Evolutionary conservation across 2,888 invertebrate genomes (phyloP), one percentile per base, ranked within the genome.

Genomic region (Nyleta sp.): DNA sequence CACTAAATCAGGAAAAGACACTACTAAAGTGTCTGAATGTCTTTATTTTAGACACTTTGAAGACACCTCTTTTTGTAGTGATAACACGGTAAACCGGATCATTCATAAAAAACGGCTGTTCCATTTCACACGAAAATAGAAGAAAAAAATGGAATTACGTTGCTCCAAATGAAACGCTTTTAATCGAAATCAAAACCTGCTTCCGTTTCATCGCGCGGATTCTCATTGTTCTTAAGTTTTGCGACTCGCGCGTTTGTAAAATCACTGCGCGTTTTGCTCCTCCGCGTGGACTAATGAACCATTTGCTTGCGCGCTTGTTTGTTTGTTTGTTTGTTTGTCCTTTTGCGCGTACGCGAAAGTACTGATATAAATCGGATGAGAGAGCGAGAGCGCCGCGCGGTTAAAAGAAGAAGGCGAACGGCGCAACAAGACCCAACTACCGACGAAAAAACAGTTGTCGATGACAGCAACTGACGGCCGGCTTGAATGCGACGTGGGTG

Each of bases 401-500:
- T 70, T 64, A 38, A 44, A 33, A 33, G 15, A 42, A 50, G 42
- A 59, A 40, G 33, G 11, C 10, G 28, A 28, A 40, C 20, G 24
- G 18, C 8, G 60, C 44, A 31, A 46, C 50, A 38, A 50, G 50
- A 57, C 38, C 24, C 24, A 52, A 70, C 20, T 24, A 52, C 13
- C 28, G 48, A 31, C 10, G 38, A 72, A 72, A 72, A 65, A 73
- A 73, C 50, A 59, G 65, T 60, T 74, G 50, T 67, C 74, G 55
- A 60, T 60, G 74, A 74, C 74, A 74, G 62, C 52, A 65, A 65
- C 42, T 52, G 57, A 65, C 59, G 50, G 52, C 35, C 67, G 44
- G 33, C 13, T 53, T 67, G 74, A 74, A 74, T 53, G 74, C 52
- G 52, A 52, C 65, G 52, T 59, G 62, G 71, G 62, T 62, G 73